A percentile compares a stretch with the other conserved stretches of the same genome.
Conservation (phyloP, 2,888 invertebrate genomes). For the Brachycybe producta region DNA sequence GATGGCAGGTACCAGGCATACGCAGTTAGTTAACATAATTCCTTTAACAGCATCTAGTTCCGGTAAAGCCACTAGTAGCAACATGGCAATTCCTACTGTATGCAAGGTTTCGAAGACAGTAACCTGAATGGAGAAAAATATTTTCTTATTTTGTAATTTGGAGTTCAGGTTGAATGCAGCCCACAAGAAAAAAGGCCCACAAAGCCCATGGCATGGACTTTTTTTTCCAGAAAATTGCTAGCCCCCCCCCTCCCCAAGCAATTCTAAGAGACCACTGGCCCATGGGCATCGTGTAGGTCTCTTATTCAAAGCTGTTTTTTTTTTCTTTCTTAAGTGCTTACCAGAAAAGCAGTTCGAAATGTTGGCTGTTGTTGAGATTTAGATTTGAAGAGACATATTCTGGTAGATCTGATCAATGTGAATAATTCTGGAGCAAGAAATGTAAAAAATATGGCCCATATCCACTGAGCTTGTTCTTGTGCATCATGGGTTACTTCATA, state of each 20-base stretch:
- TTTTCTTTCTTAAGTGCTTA: too few species aligned
- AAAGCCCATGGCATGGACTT: too few species aligned
- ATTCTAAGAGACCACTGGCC: too few species aligned
- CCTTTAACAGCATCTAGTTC: constrained; percentile 38
- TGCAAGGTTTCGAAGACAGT: constrained; percentile 37
- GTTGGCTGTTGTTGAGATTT: constrained; percentile 24
- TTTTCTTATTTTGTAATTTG: too few species aligned
- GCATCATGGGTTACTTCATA: constrained; percentile 22
- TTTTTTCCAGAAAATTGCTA: too few species aligned
- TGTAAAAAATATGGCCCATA: constrained; percentile 29
- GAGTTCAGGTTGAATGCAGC: too few species aligned
- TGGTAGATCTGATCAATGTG: constrained; percentile 26
- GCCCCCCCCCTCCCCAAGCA: neutral
- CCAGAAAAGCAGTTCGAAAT: constrained; percentile 19
- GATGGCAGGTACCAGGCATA: constrained; percentile 38
- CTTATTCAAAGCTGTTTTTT: too few species aligned
- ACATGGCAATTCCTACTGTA: constrained; percentile 37
- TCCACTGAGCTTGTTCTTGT: constrained; percentile 29
- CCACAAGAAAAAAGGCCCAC: too few species aligned
- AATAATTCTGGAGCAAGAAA: constrained; percentile 28
- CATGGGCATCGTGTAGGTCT: too few species aligned
- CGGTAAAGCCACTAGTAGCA: constrained; percentile 39
- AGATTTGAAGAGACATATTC: constrained; percentile 26
- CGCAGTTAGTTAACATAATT: constrained; percentile 37
- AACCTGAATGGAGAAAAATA: constrained; percentile 28